Percentiles rank a stretch among this genome's conserved stretches.
phyloP scores from a whole-genome alignment of 92 coral and sea anemone species.

The Ricordea florida region DNA sequence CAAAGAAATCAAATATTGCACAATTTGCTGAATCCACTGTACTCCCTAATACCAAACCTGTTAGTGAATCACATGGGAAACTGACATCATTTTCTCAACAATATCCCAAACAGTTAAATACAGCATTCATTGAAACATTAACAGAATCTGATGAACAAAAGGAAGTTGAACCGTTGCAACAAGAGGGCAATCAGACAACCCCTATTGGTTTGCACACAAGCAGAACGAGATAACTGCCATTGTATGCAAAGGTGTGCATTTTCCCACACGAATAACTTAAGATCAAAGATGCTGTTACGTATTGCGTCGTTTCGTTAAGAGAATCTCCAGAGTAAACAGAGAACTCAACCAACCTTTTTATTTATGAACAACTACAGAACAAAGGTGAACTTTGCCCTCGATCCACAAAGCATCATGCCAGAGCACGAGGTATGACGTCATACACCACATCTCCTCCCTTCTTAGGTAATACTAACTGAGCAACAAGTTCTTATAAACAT shows the following conservation, averaged over 20 bases:
- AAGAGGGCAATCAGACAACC: slow-evolving; percentile 27
- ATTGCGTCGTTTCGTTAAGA: no score
- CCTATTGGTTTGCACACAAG: slow-evolving; percentile 2
- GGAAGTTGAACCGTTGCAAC: slow-evolving; percentile 22
- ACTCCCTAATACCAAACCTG: not conserved
- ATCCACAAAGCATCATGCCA: no score
- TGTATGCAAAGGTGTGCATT: not conserved
- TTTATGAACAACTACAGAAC: no score
- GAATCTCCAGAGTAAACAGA: no score
- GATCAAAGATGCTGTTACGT: not conserved
- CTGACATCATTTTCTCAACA: not conserved
- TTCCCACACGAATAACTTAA: not conserved
- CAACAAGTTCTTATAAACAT: no score
- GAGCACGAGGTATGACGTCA: no score
- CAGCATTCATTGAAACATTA: not conserved
- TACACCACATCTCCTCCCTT: no score
- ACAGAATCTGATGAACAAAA: slow-evolving; percentile 12
- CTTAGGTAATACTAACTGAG: no score
- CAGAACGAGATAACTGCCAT: slow-evolving; percentile 12
- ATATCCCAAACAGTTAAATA: not conserved
- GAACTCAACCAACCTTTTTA: no score
- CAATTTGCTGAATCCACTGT: not conserved
- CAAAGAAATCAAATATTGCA: not conserved
- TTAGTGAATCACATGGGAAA: not conserved
- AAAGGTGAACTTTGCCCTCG: no score